Evolutionary conservation across 37 sponge, comb jelly and placozoan species (phyloP), one percentile per base, ranked within the genome.

Genomic region (Chondrilla cf. caribensis): DNA sequence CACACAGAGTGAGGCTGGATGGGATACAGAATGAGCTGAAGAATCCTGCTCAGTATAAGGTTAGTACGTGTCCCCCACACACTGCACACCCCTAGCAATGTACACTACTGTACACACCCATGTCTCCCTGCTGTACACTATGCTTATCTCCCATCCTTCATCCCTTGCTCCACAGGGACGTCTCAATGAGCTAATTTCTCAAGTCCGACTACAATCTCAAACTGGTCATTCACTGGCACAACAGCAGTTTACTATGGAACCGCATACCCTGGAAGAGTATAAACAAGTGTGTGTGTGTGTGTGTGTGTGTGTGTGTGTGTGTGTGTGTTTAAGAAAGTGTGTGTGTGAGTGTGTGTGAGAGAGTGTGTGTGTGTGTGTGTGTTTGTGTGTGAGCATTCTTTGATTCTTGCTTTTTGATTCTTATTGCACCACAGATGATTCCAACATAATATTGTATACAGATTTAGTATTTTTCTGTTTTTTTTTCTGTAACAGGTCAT

Each of bases 1-100:
- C 68, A 54, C 36, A 0, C 76, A 93, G 94, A 67, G 83, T 87
- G 36, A 54, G 90, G 60, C 86, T 97, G 42, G 95, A 97, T 60
- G 70, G 80, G 17, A 89, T 95, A 3, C 92, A 95, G 81, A 81
- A 79, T 54, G 95, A 95, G 64, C 80, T 97, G 44, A 93, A 95
- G 66, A 91, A 96, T 32, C 98, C 98, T 31, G 85, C 88, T 6
- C 87, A 93, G 58, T 95, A 95, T 77, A 97, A 95, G 91, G 97
- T 90, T 59, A 35, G 64, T 32, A 73, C 11, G 51, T 47, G 51
- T 47, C 6, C 6, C 11, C 9, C 11, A 11, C 11, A 47, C 51
- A 47, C 51, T 47, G 51, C 9, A 47, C 11, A 14, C 9, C 11
- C 9, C 51, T 14, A 47, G 6, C 51, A 47, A 47, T 11, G 51